Conservation (phyloP, 2,113 vertebrate species). For the Procavia capensis region DNA sequence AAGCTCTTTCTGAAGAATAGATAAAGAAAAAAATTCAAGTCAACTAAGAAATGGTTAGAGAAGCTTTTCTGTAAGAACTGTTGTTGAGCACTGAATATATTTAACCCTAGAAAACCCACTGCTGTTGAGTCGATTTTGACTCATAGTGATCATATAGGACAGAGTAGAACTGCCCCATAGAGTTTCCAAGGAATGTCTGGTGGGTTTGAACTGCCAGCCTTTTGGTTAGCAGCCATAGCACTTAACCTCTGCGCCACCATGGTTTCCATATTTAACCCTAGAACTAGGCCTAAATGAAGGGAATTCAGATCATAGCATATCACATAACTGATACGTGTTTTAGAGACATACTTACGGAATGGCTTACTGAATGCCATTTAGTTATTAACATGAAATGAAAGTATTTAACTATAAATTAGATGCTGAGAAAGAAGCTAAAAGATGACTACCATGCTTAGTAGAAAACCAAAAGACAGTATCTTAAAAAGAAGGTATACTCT, state of each 20-base stretch:
- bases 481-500: neutral
- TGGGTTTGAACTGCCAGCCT: no score
- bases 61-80: neutral
- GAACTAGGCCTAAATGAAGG: neutral
- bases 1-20: neutral
- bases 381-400: neutral
- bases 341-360: neutral
- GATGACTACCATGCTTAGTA: neutral
- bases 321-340: neutral
- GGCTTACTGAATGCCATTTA: neutral
- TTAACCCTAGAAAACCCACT: neutral
- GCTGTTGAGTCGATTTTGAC: no score
- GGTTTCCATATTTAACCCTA: neutral
- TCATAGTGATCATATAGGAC: no score
- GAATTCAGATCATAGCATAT: neutral
- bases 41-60: neutral
- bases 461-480: neutral
- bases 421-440: neutral
- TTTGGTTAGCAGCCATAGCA: no score
- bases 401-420: neutral
- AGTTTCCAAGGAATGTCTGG: no score
- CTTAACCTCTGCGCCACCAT: no score
- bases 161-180: no score
- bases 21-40: neutral
- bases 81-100: neutral